Evolutionary conservation across 2,113 vertebrate species (phyloP).

Genomic region (Colossoma macropomum): DNA sequence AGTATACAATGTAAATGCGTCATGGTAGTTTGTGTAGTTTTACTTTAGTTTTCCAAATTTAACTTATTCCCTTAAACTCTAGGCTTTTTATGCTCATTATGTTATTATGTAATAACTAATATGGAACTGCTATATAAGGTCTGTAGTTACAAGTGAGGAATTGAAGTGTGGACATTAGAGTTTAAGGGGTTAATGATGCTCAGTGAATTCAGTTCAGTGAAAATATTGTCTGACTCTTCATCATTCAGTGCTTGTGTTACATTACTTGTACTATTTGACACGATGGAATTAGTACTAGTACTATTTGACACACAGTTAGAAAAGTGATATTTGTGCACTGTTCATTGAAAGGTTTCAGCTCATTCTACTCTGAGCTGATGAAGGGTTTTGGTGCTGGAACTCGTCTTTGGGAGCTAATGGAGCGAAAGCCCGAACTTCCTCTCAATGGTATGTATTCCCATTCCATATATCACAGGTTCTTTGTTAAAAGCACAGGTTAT

Average conservation of each 20-base stretch:
- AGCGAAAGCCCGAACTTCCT: conserved; percentile 87
- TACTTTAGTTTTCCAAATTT: background rate
- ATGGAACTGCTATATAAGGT: too few relatives aligned
- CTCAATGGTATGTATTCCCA: conserved; percentile 81
- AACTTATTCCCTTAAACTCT: too few relatives aligned
- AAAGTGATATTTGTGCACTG: conserved; percentile 22
- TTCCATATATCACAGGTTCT: background rate
- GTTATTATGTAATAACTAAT: too few relatives aligned
- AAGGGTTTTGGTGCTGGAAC: conserved; percentile 93
- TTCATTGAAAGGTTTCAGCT: conserved; percentile 84
- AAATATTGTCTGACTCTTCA: background rate
- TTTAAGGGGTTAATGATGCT: background rate
- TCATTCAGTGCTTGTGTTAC: background rate
- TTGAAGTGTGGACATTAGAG: too few relatives aligned
- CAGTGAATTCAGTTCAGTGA: background rate
- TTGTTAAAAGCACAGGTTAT: background rate
- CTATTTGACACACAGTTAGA: too few relatives aligned
- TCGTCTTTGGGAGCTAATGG: conserved; percentile 94
- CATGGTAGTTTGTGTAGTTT: background rate
- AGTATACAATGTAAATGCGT: background rate
- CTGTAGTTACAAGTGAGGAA: background rate
- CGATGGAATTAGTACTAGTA: background rate
- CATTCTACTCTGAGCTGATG: conserved; percentile 97
- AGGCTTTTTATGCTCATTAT: too few relatives aligned
- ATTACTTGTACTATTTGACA: background rate